A percentile compares a stretch with the other conserved stretches of the same genome.
Conservation (phyloP, 1,140 invertebrate genomes). For the Babylonia areolata region DNA sequence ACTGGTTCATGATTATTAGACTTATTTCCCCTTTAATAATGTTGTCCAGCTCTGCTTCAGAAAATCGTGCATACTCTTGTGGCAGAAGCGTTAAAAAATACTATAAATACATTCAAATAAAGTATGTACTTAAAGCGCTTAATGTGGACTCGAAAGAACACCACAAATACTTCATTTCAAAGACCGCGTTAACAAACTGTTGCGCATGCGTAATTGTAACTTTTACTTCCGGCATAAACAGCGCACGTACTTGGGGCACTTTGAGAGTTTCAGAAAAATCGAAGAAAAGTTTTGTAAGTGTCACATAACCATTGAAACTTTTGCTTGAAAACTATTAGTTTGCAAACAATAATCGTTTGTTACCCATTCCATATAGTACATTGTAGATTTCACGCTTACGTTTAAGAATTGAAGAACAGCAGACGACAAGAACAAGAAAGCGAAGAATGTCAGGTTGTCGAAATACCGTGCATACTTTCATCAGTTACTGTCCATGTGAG, state of each 20-base stretch:
- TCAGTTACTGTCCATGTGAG: too few species aligned
- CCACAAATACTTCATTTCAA: too few species aligned
- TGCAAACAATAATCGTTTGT: background rate
- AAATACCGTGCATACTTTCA: background rate
- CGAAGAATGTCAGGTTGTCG: background rate
- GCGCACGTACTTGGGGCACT: conserved; percentile 20
- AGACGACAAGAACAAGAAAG: background rate
- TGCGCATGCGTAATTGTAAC: conserved; percentile 11
- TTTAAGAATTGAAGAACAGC: background rate
- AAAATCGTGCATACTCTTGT: too few species aligned
- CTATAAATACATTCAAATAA: too few species aligned
- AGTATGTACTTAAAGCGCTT: too few species aligned
- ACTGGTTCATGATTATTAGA: background rate
- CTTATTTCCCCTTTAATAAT: background rate
- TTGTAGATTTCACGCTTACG: too few species aligned
- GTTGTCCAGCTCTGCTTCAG: background rate
- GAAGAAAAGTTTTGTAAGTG: conserved; percentile 38
- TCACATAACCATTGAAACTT: background rate
- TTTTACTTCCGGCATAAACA: conserved; percentile 41
- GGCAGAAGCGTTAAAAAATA: too few species aligned
- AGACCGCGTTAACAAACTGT: too few species aligned
- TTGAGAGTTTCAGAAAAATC: conserved; percentile 32
- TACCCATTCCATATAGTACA: too few species aligned
- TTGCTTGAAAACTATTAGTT: background rate
- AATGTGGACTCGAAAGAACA: too few species aligned